Evolutionary conservation across 2,113 vertebrate species (phyloP).

Genomic region (Corydoras sp.): DNA sequence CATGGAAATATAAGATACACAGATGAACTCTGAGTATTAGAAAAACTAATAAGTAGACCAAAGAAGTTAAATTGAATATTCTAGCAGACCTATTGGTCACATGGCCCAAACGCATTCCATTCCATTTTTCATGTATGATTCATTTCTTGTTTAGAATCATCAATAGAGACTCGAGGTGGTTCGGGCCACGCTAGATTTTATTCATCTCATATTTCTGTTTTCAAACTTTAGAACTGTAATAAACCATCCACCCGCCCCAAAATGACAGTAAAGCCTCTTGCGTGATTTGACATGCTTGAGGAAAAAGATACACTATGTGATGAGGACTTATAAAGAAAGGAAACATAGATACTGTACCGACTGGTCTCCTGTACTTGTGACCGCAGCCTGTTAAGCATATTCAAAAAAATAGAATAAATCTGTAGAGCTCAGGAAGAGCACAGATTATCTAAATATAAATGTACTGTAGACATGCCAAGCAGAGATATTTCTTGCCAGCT

Average conservation of each 20-base stretch:
- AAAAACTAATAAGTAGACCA: too few relatives aligned
- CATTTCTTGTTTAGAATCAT: too few relatives aligned
- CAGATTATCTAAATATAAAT: slow-evolving; percentile 62
- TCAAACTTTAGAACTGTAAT: too few relatives aligned
- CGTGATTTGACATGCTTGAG: slow-evolving; percentile 69
- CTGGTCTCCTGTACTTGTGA: slow-evolving; percentile 80
- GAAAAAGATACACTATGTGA: slow-evolving; percentile 61
- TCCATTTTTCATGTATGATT: too few relatives aligned
- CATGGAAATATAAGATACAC: slow-evolving; percentile 70
- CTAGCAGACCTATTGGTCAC: too few relatives aligned
- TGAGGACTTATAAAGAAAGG: slow-evolving; percentile 67
- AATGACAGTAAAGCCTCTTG: too few relatives aligned
- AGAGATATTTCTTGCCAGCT: slow-evolving; percentile 24
- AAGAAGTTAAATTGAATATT: too few relatives aligned
- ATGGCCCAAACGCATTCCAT: too few relatives aligned
- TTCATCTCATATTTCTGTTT: too few relatives aligned
- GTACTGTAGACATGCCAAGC: slow-evolving; percentile 51
- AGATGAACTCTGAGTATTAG: background rate
- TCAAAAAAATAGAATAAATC: slow-evolving; percentile 78
- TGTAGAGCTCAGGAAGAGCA: slow-evolving; percentile 63
- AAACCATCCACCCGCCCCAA: too few relatives aligned
- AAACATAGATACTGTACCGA: slow-evolving; percentile 78
- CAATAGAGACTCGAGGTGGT: too few relatives aligned
- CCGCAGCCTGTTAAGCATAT: slow-evolving; percentile 81
- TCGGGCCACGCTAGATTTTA: too few relatives aligned